Evolutionary conservation across 2,888 invertebrate genomes (phyloP).

Genomic region (Mesodorylaimus sp.): DNA sequence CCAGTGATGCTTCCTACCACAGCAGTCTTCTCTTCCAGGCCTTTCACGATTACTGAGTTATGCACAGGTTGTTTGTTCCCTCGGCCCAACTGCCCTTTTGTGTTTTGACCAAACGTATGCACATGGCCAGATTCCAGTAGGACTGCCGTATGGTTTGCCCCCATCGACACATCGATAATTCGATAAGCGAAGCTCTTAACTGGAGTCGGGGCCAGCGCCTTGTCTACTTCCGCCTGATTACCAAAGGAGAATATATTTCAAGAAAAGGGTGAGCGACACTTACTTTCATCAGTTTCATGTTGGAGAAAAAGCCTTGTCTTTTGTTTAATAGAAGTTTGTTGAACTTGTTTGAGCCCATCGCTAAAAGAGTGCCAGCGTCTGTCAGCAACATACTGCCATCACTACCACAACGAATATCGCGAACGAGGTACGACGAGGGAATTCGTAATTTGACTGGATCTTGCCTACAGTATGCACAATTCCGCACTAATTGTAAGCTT

Average conservation of each 20-base stretch:
- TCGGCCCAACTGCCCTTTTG: slow-evolving; percentile 45
- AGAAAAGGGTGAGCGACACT: slow-evolving; percentile 19
- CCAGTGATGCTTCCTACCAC: slow-evolving; percentile 26
- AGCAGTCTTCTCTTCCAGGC: slow-evolving; percentile 31
- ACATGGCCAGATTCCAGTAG: slow-evolving; percentile 44
- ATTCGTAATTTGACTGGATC: slow-evolving; percentile 26
- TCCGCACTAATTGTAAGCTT: too few species aligned
- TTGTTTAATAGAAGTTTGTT: slow-evolving; percentile 47
- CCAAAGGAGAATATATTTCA: not conserved
- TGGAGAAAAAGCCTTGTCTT: slow-evolving; percentile 36
- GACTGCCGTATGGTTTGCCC: slow-evolving; percentile 44
- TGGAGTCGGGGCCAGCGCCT: slow-evolving; percentile 32
- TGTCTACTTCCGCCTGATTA: slow-evolving; percentile 33
- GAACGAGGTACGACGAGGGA: slow-evolving; percentile 37
- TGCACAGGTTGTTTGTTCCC: slow-evolving; percentile 32
- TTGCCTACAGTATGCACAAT: too few species aligned
- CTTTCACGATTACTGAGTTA: slow-evolving; percentile 35
- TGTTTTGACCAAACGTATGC: slow-evolving; percentile 47
- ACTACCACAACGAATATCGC: slow-evolving; percentile 43
- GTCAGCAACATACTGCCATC: slow-evolving; percentile 46
- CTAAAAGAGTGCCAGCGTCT: slow-evolving; percentile 43
- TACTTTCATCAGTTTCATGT: slow-evolving; percentile 29
- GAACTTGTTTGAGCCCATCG: slow-evolving; percentile 44
- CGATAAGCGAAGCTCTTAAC: slow-evolving; percentile 40
- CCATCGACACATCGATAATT: slow-evolving; percentile 43